These are phyloP conservation scores for Spatulosminthurus flaviceps DNA, from an alignment of 2,888 invertebrate species.

Conservation along the genomic window DNA sequence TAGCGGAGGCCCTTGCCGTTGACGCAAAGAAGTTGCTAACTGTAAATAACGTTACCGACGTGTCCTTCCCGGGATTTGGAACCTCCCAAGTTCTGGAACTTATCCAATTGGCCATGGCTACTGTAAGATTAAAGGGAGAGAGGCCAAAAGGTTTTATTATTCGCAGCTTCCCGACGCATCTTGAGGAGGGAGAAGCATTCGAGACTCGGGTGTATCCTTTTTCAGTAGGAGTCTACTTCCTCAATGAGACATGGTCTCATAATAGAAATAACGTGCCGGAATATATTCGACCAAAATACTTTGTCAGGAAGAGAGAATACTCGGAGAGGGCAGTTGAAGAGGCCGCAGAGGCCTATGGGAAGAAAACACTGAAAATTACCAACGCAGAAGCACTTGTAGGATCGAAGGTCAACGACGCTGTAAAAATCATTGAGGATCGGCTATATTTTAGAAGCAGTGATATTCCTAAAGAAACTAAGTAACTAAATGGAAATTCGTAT, in stretches of 20 bases:
- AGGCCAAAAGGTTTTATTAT: neutral
- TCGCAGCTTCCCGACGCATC: neutral
- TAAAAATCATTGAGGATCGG: neutral
- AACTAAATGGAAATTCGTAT: no score
- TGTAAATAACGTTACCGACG: neutral
- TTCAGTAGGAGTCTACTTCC: no score
- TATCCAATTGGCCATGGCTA: neutral
- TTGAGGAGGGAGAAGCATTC: neutral
- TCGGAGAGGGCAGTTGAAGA: conserved; percentile 2
- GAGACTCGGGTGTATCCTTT: neutral
- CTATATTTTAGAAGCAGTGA: no score
- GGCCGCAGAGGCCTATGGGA: neutral
- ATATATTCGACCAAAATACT: neutral
- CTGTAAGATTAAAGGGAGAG: neutral
- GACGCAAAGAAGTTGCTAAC: neutral
- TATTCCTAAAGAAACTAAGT: no score
- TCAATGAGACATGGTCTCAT: neutral
- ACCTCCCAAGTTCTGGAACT: neutral
- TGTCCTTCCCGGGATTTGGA: neutral
- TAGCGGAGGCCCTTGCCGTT: neutral
- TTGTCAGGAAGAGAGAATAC: neutral
- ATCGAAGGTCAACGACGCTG: neutral
- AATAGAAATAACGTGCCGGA: neutral
- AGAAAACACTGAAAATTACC: neutral
- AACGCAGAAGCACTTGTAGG: neutral